These are phyloP conservation scores for Dynastes tityus DNA, from an alignment of 2,888 invertebrate genomes.

Conservation along the genomic window DNA sequence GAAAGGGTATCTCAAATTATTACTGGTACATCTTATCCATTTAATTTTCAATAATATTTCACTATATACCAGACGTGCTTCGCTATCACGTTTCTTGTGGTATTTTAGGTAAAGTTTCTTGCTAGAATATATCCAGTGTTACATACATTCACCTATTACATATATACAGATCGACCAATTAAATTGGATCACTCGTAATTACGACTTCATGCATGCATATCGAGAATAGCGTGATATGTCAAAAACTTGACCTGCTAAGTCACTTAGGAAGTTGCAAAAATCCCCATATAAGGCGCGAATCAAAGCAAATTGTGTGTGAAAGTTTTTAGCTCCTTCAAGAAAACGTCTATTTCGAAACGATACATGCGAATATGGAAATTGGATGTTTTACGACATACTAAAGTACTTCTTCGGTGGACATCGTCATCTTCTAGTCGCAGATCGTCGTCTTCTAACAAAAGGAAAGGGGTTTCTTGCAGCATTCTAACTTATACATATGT, in stretches of 20 bases:
- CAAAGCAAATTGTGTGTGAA: too few relatives aligned
- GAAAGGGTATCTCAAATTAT: too few relatives aligned
- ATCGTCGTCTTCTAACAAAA: constrained; percentile 6
- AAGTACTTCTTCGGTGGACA: neutral
- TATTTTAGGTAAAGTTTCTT: too few relatives aligned
- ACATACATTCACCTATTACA: neutral
- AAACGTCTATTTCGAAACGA: neutral
- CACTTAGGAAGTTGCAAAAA: constrained; percentile 48
- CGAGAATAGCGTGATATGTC: constrained; percentile 43
- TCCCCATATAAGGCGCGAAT: constrained; percentile 32
- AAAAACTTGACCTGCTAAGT: constrained; percentile 20
- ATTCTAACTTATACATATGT: neutral
- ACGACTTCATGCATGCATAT: constrained; percentile 1
- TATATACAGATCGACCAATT: constrained; percentile 16
- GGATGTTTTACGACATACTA: neutral
- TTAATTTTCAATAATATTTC: too few relatives aligned
- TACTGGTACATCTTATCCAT: too few relatives aligned
- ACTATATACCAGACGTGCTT: too few relatives aligned
- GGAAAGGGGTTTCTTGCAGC: neutral
- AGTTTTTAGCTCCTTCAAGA: constrained; percentile 34
- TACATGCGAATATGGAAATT: neutral
- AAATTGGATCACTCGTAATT: constrained; percentile 30
- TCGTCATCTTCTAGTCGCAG: neutral
- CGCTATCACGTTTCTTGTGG: too few relatives aligned
- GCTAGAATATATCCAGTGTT: too few relatives aligned